Evolutionary conservation across 2,113 vertebrate species (phyloP).

Genomic region (Paedocypris sp.): DNA sequence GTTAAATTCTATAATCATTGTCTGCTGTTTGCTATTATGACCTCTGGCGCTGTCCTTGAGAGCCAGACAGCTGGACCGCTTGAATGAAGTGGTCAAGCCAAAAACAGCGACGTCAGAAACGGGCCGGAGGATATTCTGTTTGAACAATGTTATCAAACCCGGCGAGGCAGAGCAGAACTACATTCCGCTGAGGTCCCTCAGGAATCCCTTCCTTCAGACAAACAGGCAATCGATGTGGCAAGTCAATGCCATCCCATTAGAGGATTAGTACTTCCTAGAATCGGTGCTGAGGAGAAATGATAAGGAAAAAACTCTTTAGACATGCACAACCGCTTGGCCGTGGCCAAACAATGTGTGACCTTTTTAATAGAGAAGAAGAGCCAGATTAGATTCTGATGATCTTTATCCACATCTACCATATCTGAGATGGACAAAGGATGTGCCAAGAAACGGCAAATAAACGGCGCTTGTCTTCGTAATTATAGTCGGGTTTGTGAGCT

Average conservation of each 20-base stretch:
- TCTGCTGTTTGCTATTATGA: neutral
- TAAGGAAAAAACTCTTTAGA: constrained; percentile 27
- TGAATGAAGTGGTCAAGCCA: neutral
- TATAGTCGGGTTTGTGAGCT: neutral
- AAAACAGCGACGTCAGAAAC: neutral
- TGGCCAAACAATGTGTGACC: constrained; percentile 7
- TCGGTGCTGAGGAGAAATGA: constrained; percentile 23
- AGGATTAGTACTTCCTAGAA: constrained; percentile 38
- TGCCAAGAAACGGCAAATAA: too few species aligned
- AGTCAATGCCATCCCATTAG: constrained; percentile 36
- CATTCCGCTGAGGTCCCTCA: neutral
- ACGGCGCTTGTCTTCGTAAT: neutral
- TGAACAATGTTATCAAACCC: constrained; percentile 30
- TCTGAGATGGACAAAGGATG: neutral
- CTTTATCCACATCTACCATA: neutral
- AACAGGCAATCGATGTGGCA: constrained; percentile 33
- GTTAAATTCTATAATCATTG: neutral
- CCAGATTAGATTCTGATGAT: constrained; percentile 12
- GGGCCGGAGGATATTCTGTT: constrained; percentile 1
- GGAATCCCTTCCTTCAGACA: constrained; percentile 20
- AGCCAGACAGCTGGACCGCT: neutral
- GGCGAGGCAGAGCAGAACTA: constrained; percentile 9
- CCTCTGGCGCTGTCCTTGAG: neutral
- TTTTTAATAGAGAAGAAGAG: constrained; percentile 9
- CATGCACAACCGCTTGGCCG: neutral